These are phyloP conservation scores for Drosophila prostipennis DNA, from an alignment of 2,888 invertebrate genomes.

Conservation along the genomic window DNA sequence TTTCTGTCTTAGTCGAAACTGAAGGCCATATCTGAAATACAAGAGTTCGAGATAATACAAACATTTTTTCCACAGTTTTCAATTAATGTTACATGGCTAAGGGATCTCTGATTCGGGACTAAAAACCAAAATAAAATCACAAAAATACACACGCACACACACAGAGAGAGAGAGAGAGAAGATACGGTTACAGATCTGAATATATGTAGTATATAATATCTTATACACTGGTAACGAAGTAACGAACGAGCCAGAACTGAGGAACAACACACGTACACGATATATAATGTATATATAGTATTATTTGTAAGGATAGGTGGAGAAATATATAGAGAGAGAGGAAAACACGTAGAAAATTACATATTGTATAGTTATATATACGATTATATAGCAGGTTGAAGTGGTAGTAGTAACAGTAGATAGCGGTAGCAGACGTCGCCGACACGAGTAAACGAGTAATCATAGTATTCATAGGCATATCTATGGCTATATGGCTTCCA, in stretches of 20 bases:
- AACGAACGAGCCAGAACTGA: conserved; percentile 75
- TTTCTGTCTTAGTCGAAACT: conserved; percentile 82
- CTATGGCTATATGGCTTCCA: conserved; percentile 45
- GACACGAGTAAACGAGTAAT: conserved; percentile 44
- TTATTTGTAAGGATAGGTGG: conserved; percentile 31
- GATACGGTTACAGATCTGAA: conserved; percentile 25
- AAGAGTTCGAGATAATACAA: conserved; percentile 76
- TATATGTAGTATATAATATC: conserved; percentile 12
- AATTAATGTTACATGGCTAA: conserved; percentile 21
- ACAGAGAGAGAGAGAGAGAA: conserved; percentile 36
- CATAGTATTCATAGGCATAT: conserved; percentile 23
- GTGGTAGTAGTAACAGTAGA: conserved; percentile 54
- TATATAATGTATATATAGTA: conserved; percentile 24
- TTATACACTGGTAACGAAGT: conserved; percentile 49
- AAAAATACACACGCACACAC: conserved; percentile 46
- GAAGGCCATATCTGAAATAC: conserved; percentile 84
- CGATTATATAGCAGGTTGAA: conserved; percentile 59
- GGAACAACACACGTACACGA: conserved; percentile 71
- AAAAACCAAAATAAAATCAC: conserved; percentile 20
- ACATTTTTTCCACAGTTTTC: conserved; percentile 19
- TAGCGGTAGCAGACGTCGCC: conserved; percentile 60
- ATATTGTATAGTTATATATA: conserved; percentile 57
- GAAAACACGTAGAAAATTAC: conserved; percentile 73
- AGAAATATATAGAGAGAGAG: conserved; percentile 37
- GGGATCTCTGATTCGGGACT: conserved; percentile 22